phyloP scores from a whole-genome alignment of 2,113 vertebrate genomes.

The Carlito syrichta region DNA sequence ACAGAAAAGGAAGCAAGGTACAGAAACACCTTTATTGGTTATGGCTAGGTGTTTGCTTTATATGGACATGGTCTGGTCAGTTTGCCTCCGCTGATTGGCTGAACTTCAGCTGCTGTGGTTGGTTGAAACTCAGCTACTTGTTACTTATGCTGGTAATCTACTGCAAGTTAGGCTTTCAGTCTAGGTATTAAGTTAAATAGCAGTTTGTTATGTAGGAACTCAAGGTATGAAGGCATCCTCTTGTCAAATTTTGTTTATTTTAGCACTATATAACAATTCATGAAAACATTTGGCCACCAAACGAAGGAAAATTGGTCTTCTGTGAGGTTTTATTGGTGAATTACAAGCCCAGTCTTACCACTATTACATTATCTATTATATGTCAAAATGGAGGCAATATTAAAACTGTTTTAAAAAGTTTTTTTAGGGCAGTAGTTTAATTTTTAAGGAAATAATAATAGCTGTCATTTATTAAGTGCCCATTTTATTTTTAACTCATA shows the following conservation, averaged over 20 bases:
- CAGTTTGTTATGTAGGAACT: not conserved
- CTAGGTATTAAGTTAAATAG: not conserved
- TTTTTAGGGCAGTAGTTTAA: not conserved
- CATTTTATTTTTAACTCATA: not conserved
- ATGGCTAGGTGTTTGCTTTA: no score
- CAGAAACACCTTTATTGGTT: not conserved
- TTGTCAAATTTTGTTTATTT: not conserved
- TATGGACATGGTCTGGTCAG: not conserved
- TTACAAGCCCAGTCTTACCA: not conserved
- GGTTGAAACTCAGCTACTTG: not conserved
- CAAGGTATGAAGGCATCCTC: not conserved
- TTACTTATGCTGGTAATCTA: not conserved
- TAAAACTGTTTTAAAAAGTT: not conserved
- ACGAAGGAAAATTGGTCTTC: not conserved
- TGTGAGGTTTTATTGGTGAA: not conserved
- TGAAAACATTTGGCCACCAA: not conserved
- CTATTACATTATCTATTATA: not conserved
- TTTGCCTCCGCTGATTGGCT: not conserved
- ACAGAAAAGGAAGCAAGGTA: not conserved
- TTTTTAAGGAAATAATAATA: not conserved
- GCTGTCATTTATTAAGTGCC: not conserved
- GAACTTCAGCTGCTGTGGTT: not conserved
- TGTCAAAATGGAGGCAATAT: not conserved
- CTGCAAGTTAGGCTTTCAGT: not conserved
- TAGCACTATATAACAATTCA: not conserved